Evolutionary conservation across 1,140 invertebrate species (phyloP).

Genomic region (Parapsyche elsis): DNA sequence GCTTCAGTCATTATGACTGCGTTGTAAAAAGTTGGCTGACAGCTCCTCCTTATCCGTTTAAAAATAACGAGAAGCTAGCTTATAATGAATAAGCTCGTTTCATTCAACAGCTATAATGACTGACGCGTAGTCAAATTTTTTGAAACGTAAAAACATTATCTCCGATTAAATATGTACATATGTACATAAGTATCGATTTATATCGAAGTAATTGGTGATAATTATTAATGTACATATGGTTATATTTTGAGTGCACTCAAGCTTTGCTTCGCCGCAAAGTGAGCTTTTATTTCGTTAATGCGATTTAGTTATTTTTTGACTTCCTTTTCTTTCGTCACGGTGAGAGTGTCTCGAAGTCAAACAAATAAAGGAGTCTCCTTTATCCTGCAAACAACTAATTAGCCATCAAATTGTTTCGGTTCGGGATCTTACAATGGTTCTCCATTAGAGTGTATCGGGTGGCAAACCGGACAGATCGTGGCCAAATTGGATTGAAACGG

Average conservation of each 20-base stretch:
- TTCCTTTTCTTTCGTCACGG: neutral
- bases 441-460: slow-evolving; percentile 19
- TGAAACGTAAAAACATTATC: too few species aligned
- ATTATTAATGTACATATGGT: too few species aligned
- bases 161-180: too few species aligned
- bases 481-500: slow-evolving; percentile 24
- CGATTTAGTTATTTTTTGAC: neutral
- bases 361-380: neutral
- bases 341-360: slow-evolving; percentile 13
- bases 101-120: neutral
- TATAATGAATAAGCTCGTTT: slow-evolving; percentile 7
- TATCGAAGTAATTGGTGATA: too few species aligned
- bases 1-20: neutral
- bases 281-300: slow-evolving; percentile 5
- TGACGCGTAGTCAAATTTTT: too few species aligned
- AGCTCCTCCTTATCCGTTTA: slow-evolving; percentile 5
- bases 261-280: neutral
- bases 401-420: slow-evolving; percentile 12
- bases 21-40: neutral
- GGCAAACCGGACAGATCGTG: slow-evolving; percentile 7
- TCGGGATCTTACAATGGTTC: slow-evolving; percentile 22
- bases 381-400: slow-evolving; percentile 2
- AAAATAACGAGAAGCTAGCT: neutral
- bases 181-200: too few species aligned
- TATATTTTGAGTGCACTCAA: neutral